Conservation (phyloP, 2,113 vertebrate species). For the Ifrita kowaldi region DNA sequence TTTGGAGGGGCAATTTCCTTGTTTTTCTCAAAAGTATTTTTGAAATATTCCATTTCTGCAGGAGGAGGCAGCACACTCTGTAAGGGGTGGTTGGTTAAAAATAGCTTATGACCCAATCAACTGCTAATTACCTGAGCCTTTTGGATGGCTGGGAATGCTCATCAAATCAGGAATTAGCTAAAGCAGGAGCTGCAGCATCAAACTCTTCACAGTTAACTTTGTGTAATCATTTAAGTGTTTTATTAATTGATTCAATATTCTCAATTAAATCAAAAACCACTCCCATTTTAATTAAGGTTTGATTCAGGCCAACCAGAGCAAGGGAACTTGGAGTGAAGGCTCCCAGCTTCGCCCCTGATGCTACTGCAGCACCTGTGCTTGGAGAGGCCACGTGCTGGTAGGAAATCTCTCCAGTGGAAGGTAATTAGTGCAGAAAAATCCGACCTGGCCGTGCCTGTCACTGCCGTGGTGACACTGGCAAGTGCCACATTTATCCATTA, state of each 20-base stretch:
- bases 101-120: not conserved
- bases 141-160: not conserved
- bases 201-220: not conserved
- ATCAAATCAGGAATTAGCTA: not conserved
- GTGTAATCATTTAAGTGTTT: not conserved
- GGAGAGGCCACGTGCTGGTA: not conserved
- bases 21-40: not conserved
- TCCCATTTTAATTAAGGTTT: not conserved
- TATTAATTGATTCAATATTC: not conserved
- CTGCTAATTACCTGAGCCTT: not conserved
- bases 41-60: not conserved
- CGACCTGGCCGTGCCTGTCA: not conserved
- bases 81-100: not conserved
- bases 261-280: not conserved
- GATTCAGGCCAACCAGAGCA: not conserved
- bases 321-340: not conserved
- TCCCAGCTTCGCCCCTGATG: not conserved
- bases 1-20: not conserved
- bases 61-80: not conserved
- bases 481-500: not conserved
- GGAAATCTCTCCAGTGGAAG: not conserved
- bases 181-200: not conserved
- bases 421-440: not conserved
- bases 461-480: not conserved
- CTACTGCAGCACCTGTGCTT: rapidly evolving